Conservation (phyloP, 2,113 vertebrate species). For the Galemys pyrenaicus region DNA sequence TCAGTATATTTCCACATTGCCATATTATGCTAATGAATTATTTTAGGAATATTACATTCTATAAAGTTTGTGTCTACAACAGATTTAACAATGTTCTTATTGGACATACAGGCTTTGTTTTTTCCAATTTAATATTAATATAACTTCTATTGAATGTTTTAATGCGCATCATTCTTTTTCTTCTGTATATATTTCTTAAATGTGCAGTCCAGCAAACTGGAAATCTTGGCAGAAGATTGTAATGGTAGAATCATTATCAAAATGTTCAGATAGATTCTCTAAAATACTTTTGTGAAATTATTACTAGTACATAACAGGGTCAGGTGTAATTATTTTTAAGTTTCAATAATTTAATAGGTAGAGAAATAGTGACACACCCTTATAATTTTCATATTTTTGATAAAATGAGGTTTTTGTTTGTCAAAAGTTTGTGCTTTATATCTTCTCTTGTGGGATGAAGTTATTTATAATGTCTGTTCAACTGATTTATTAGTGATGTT, state of each 20-base stretch:
- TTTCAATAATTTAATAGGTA: neutral
- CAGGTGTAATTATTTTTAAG: neutral
- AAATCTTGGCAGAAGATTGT: neutral
- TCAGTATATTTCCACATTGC: neutral
- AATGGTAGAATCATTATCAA: neutral
- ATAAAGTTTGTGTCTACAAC: neutral
- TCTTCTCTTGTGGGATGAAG: neutral
- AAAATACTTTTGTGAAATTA: neutral
- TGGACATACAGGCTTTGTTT: neutral
- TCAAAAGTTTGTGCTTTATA: neutral
- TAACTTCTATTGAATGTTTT: neutral
- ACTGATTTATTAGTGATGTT: neutral
- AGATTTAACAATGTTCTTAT: conserved; percentile 1
- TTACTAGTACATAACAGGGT: neutral
- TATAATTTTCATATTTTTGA: neutral
- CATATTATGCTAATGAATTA: conserved; percentile 3
- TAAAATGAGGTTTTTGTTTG: neutral
- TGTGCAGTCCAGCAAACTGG: neutral
- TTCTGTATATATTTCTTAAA: neutral
- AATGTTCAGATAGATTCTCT: neutral
- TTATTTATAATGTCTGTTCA: neutral
- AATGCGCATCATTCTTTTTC: neutral
- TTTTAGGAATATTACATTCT: neutral
- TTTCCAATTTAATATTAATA: conserved; percentile 5
- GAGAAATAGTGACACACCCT: neutral